A percentile compares a stretch with the other conserved stretches of the same genome.
phyloP scores from a whole-genome alignment of 1,140 invertebrate species.

The Dolichoris vasculosae region DNA sequence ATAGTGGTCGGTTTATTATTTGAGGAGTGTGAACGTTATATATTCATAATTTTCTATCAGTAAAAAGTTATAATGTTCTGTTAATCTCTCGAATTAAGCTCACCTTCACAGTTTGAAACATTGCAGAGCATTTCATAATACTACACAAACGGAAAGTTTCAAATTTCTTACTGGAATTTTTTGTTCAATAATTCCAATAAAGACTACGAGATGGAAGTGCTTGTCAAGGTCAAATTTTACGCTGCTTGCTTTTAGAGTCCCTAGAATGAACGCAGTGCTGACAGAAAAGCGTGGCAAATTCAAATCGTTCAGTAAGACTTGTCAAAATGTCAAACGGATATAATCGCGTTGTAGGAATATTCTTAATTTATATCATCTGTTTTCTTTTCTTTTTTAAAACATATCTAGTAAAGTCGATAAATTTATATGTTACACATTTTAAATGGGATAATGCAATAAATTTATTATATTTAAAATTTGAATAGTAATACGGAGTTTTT shows the following conservation, averaged over 20 bases:
- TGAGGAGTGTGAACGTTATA: slow-evolving; percentile 11
- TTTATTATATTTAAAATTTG: too few species aligned
- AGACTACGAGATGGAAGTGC: slow-evolving; percentile 38
- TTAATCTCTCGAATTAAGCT: neutral
- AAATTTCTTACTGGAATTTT: slow-evolving; percentile 43
- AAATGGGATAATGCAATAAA: neutral
- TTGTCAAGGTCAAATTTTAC: slow-evolving; percentile 38
- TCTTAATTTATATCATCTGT: slow-evolving; percentile 19
- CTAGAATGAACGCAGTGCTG: slow-evolving; percentile 18
- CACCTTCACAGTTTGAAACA: neutral
- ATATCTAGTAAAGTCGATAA: neutral
- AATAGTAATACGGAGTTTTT: too few species aligned
- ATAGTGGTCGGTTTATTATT: slow-evolving; percentile 40
- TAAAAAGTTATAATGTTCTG: neutral
- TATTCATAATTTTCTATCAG: slow-evolving; percentile 21
- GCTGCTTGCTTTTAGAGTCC: slow-evolving; percentile 12
- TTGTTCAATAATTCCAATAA: slow-evolving; percentile 5
- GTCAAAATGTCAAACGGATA: slow-evolving; percentile 39
- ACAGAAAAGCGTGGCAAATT: slow-evolving; percentile 39
- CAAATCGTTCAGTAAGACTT: slow-evolving; percentile 23
- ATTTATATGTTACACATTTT: neutral
- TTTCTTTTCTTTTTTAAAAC: neutral
- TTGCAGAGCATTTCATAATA: neutral
- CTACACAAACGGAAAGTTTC: slow-evolving; percentile 28
- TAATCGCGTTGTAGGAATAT: slow-evolving; percentile 33